These are phyloP conservation scores for Tetrao urogallus DNA, from an alignment of 2,113 vertebrate genomes.

Conservation along the genomic window DNA sequence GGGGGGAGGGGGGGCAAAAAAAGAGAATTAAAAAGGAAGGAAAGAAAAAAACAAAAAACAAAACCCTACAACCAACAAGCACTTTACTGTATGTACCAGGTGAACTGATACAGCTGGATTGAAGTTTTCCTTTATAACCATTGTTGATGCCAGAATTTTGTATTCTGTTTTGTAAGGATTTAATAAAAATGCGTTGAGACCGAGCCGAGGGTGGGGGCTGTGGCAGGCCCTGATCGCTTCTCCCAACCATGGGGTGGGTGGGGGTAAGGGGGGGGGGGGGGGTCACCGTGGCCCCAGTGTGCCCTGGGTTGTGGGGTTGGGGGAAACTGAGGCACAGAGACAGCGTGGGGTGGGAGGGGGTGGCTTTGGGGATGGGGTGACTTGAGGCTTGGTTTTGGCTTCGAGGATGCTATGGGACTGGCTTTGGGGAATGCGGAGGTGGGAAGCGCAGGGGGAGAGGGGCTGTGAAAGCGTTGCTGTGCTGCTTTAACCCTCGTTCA, in stretches of 20 bases:
- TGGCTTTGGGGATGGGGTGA: background rate
- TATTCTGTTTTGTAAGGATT: constrained; percentile 97
- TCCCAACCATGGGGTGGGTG: background rate
- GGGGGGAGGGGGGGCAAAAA: background rate
- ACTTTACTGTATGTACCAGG: constrained; percentile 96
- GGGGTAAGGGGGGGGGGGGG: background rate
- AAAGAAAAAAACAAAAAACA: constrained; percentile 53
- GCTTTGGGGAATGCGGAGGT: background rate
- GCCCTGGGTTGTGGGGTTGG: background rate
- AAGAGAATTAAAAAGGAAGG: constrained; percentile 29
- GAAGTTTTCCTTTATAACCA: constrained; percentile 79
- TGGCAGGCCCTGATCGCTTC: background rate
- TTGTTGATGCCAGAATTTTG: constrained; percentile 92
- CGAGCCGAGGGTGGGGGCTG: background rate
- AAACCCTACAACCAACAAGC: constrained; percentile 74
- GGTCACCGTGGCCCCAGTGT: accelerated
- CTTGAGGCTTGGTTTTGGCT: background rate
- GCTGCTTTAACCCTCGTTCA: background rate
- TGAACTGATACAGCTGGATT: constrained; percentile 89
- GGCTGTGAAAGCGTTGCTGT: background rate
- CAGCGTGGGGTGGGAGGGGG: background rate
- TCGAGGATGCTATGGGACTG: too few relatives aligned
- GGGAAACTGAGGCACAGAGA: background rate
- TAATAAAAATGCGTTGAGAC: constrained; percentile 90
- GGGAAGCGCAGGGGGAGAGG: background rate